These are phyloP conservation scores for Pediacus dermestoides DNA, from an alignment of 2,888 invertebrate genomes.

Conservation along the genomic window DNA sequence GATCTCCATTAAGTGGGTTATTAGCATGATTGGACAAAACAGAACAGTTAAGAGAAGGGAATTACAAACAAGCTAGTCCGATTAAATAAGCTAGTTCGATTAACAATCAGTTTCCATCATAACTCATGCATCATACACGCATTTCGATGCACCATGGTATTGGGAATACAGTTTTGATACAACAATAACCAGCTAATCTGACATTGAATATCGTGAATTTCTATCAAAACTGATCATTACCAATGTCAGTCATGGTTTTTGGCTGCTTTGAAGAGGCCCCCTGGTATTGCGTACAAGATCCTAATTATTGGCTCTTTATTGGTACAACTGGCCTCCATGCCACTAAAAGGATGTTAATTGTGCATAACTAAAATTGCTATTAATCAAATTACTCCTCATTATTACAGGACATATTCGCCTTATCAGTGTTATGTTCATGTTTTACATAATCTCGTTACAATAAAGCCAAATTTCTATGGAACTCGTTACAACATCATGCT, in stretches of 20 bases:
- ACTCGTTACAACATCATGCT: no score
- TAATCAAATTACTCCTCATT: slow-evolving; percentile 14
- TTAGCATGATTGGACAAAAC: slow-evolving; percentile 42
- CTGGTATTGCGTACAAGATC: slow-evolving; percentile 25
- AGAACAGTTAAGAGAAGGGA: slow-evolving; percentile 29
- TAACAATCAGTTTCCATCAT: slow-evolving; percentile 39
- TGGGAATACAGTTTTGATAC: slow-evolving; percentile 3
- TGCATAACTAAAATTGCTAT: slow-evolving; percentile 16
- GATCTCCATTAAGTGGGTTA: slow-evolving; percentile 36
- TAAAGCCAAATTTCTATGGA: no score
- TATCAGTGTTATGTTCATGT: no score
- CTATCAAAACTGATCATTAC: slow-evolving; percentile 17
- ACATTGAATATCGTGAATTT: slow-evolving; percentile 1
- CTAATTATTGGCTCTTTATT: slow-evolving; percentile 25
- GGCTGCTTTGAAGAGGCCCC: slow-evolving; percentile 16
- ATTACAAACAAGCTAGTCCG: slow-evolving; percentile 33
- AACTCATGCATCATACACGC: slow-evolving; percentile 37
- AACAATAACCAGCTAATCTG: not conserved
- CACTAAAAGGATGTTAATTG: slow-evolving; percentile 17
- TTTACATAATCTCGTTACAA: no score
- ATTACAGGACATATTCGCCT: no score
- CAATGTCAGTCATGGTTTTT: slow-evolving; percentile 15
- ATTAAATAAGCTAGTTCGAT: slow-evolving; percentile 37
- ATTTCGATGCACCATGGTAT: slow-evolving; percentile 23
- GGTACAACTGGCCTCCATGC: slow-evolving; percentile 11